phyloP scores from a whole-genome alignment of 1,140 invertebrate species.

The Venturia canescens region DNA sequence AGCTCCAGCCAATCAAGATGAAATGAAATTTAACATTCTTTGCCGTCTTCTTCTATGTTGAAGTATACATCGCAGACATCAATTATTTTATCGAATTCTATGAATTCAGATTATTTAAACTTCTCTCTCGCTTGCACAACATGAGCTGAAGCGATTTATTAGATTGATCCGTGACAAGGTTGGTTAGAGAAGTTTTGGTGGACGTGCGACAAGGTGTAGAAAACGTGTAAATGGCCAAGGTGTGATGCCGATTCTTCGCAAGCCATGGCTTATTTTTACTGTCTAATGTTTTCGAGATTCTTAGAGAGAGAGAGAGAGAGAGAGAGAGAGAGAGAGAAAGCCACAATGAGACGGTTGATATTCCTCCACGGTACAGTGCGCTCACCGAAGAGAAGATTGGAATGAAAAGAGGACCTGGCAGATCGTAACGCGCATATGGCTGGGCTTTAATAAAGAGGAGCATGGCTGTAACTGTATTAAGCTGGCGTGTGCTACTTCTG shows the following conservation, averaged over 20 bases:
- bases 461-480: slow-evolving; percentile 58
- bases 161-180: not conserved
- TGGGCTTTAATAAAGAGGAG: slow-evolving; percentile 57
- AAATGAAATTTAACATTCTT: too few species aligned
- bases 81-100: slow-evolving; percentile 13
- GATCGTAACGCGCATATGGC: slow-evolving; percentile 41
- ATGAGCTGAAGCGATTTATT: not conserved
- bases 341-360: not conserved
- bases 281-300: not conserved
- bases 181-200: slow-evolving; percentile 13
- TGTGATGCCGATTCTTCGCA: slow-evolving; percentile 22
- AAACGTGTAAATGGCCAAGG: not conserved
- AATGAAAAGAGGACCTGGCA: slow-evolving; percentile 29
- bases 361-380: not conserved
- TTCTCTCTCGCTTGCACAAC: slow-evolving; percentile 1
- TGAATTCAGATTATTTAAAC: too few species aligned
- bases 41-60: too few species aligned
- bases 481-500: slow-evolving; percentile 27
- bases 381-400: not conserved
- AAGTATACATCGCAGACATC: not conserved
- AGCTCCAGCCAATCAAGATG: too few species aligned
- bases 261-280: slow-evolving; percentile 31
- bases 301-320: not conserved
- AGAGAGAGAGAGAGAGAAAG: not conserved
- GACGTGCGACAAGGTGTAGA: slow-evolving; percentile 31